Evolutionary conservation across 2,113 vertebrate species (phyloP).

Genomic region (Periophthalmus modestus): DNA sequence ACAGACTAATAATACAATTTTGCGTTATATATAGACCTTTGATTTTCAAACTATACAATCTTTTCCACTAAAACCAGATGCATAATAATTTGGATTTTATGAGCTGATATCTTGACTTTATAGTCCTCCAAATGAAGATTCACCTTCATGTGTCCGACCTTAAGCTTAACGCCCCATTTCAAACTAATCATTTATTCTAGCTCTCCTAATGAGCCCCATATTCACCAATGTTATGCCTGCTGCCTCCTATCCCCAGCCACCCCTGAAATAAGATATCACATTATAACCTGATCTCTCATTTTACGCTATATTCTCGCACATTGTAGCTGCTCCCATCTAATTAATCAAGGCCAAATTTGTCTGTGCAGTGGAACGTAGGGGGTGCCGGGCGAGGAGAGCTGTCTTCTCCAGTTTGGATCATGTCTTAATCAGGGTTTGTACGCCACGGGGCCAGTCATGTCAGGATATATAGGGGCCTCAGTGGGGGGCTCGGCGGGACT

Average conservation of each 20-base stretch:
- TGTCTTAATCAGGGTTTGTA: conserved; percentile 69
- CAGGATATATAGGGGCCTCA: conserved; percentile 11
- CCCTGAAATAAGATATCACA: conserved; percentile 58
- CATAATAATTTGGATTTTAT: background rate
- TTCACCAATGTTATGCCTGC: conserved; percentile 6
- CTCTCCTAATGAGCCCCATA: background rate
- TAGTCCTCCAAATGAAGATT: conserved; percentile 1
- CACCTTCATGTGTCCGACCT: background rate
- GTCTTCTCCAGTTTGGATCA: conserved; percentile 57
- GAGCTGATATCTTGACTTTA: background rate
- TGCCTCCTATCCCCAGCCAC: conserved; percentile 22
- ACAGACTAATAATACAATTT: too few species aligned
- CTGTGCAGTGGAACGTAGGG: conserved; percentile 55
- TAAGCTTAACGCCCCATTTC: background rate
- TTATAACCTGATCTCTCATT: conserved; percentile 41
- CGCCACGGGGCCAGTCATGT: conserved; percentile 36
- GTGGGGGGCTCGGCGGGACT: conserved; percentile 18
- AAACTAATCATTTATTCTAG: background rate
- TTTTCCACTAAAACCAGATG: background rate
- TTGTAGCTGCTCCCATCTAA: conserved; percentile 44
- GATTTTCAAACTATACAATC: too few species aligned
- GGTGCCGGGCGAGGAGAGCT: conserved; percentile 46
- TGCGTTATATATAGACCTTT: too few species aligned
- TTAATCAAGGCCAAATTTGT: conserved; percentile 69
- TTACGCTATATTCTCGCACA: conserved; percentile 43